Conservation (phyloP, 2,888 invertebrate genomes). For the Caenorhabditis sp. region DNA sequence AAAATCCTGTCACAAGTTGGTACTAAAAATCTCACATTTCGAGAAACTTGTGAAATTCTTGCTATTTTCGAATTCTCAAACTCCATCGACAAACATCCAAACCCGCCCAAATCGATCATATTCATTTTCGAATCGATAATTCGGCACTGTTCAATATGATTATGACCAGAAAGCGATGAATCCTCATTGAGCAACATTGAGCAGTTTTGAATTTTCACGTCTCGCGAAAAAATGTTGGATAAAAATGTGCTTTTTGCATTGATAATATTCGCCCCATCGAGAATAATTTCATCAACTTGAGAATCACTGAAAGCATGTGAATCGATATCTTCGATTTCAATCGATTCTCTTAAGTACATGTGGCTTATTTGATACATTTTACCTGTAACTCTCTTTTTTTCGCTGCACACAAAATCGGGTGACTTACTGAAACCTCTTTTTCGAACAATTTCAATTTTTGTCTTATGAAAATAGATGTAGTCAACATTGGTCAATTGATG, state of each 20-base stretch:
- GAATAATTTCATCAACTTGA: constrained; percentile 28
- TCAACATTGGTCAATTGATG: constrained; percentile 54
- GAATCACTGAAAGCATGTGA: constrained; percentile 24
- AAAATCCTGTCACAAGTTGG: too few relatives aligned
- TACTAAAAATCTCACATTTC: constrained; percentile 9
- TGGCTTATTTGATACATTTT: constrained; percentile 42
- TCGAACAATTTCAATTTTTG: constrained; percentile 36
- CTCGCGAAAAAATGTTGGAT: constrained; percentile 16
- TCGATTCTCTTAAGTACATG: constrained; percentile 32
- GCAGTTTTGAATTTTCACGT: constrained; percentile 15
- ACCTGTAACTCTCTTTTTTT: too few relatives aligned
- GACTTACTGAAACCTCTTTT: constrained; percentile 40
- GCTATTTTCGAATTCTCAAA: constrained; percentile 17
- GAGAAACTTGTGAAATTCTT: constrained; percentile 10
- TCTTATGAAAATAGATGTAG: constrained; percentile 63
- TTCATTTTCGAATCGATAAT: constrained; percentile 16
- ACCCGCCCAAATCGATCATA: constrained; percentile 13
- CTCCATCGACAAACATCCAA: constrained; percentile 26
- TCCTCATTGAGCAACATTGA: constrained; percentile 10
- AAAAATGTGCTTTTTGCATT: constrained; percentile 21
- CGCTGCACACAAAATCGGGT: too few relatives aligned
- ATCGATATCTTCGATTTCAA: constrained; percentile 25
- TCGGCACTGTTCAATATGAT: constrained; percentile 11
- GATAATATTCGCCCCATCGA: constrained; percentile 12
- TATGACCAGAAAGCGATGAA: background rate